A percentile compares a stretch with the other conserved stretches of the same genome.
These are phyloP conservation scores for Carcina quercana DNA, from an alignment of 2,888 invertebrate genomes.

Conservation along the genomic window DNA sequence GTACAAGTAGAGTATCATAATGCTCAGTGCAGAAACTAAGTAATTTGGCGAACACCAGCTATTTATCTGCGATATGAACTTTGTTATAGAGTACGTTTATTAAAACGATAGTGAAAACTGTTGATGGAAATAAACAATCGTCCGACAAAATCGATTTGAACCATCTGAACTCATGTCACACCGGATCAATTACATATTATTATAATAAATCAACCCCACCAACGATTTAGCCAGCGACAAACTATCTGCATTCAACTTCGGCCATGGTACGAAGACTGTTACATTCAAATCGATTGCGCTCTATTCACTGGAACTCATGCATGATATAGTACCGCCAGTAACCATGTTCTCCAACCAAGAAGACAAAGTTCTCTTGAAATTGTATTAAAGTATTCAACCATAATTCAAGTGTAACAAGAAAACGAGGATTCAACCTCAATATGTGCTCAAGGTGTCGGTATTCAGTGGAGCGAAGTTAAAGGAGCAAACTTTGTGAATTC, in stretches of 20 bases:
- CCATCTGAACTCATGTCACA: too few species aligned
- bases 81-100: too few species aligned
- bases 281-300: constrained; percentile 27
- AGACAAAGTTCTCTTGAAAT: constrained; percentile 34
- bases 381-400: constrained; percentile 52
- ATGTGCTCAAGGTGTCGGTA: constrained; percentile 67
- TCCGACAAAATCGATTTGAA: too few species aligned
- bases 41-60: too few species aligned
- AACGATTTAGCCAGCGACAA: constrained; percentile 12
- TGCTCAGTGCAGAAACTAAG: too few species aligned
- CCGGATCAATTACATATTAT: too few species aligned
- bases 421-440: constrained; percentile 66
- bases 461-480: constrained; percentile 66
- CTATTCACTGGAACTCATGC: constrained; percentile 26
- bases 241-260: constrained; percentile 11
- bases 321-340: constrained; percentile 22
- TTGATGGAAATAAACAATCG: too few species aligned
- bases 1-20: too few species aligned
- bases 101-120: too few species aligned
- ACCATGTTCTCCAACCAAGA: constrained; percentile 18
- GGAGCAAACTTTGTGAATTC: constrained; percentile 65
- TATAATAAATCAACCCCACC: constrained; percentile 10
- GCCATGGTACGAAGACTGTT: constrained; percentile 10
- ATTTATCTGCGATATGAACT: too few species aligned
- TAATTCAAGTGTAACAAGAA: constrained; percentile 63